A percentile compares a stretch with the other conserved stretches of the same genome.
Evolutionary conservation across 1,140 invertebrate genomes (phyloP).

Genomic region (Mercenaria mercenaria): DNA sequence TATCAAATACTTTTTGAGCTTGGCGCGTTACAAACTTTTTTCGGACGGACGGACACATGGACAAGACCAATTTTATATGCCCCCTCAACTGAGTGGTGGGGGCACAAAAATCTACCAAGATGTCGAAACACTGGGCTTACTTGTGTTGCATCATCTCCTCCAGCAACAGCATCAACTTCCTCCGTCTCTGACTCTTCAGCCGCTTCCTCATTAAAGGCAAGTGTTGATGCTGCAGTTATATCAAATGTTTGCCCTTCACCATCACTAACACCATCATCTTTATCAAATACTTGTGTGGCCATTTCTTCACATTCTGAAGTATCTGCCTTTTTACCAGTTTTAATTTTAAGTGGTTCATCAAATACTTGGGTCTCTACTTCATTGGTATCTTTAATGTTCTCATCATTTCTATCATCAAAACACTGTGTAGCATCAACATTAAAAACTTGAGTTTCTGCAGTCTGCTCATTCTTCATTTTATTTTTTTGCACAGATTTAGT

Average conservation of each 20-base stretch:
- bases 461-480: background rate
- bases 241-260: constrained; percentile 37
- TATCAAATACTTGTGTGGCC: constrained; percentile 23
- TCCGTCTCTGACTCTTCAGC: background rate
- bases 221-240: constrained; percentile 34
- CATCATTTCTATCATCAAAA: background rate
- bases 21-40: too few species aligned
- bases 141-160: background rate
- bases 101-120: too few species aligned
- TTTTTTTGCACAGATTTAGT: background rate
- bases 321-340: background rate
- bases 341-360: background rate
- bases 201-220: background rate
- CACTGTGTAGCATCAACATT: constrained; percentile 40
- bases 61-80: too few species aligned
- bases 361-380: constrained; percentile 38
- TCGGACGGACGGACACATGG: too few species aligned
- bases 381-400: background rate
- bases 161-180: background rate
- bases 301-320: background rate
- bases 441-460: constrained; percentile 36
- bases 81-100: too few species aligned
- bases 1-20: too few species aligned
- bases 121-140: background rate
- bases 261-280: background rate